Evolutionary conservation across 2,797 vertebrate species (phyloP).

Genomic region (Avahi laniger): DNA sequence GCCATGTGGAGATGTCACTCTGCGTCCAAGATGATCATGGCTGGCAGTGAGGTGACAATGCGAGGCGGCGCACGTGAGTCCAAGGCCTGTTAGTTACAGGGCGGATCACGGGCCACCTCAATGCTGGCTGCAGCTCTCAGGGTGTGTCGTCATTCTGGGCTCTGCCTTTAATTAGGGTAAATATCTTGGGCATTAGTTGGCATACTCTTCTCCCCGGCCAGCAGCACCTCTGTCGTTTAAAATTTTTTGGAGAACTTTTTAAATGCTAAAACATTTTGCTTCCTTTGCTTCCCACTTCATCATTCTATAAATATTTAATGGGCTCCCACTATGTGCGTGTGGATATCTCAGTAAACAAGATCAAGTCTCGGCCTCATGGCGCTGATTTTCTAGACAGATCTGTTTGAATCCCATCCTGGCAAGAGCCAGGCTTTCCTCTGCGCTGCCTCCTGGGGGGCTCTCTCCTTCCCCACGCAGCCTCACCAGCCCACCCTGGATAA

Average conservation of each 20-base stretch:
- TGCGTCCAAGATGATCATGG: rapidly evolving
- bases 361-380: neutral
- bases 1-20: neutral
- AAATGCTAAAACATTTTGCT: neutral
- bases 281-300: neutral
- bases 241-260: neutral
- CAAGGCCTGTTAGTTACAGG: neutral
- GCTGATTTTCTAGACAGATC: neutral
- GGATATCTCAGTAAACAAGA: neutral
- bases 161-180: neutral
- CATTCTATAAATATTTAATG: neutral
- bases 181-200: neutral
- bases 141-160: neutral
- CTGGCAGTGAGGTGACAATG: neutral
- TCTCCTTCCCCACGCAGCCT: neutral
- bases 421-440: neutral
- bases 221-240: neutral
- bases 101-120: neutral
- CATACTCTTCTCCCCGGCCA: neutral
- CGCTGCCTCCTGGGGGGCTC: neutral
- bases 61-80: neutral
- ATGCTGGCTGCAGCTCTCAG: neutral
- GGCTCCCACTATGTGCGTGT: neutral
- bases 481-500: neutral
- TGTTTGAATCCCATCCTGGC: neutral